phyloP scores from a whole-genome alignment of 2,113 vertebrate species.

The Pantherophis guttatus region DNA sequence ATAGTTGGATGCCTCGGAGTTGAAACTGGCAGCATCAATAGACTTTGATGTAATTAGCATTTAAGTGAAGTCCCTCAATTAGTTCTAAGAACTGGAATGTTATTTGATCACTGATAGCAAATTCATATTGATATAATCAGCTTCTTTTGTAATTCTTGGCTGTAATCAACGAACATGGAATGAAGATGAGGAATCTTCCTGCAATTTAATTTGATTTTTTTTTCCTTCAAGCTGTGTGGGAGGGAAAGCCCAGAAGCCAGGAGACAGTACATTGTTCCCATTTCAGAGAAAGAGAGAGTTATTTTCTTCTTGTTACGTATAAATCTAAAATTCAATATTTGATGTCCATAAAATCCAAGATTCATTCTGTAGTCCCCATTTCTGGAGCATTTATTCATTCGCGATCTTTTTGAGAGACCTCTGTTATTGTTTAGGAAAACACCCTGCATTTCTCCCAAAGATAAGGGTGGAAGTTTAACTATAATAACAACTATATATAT shows the following conservation, averaged over 20 bases:
- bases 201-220: constrained; percentile 17
- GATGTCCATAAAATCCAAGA: neutral
- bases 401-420: constrained; percentile 42
- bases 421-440: constrained; percentile 28
- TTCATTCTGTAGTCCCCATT: constrained; percentile 25
- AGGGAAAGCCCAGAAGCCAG: neutral
- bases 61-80: constrained; percentile 47
- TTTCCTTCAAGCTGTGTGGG: neutral
- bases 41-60: constrained; percentile 38
- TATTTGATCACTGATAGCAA: constrained; percentile 14
- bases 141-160: neutral
- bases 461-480: constrained; percentile 60
- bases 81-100: constrained; percentile 41
- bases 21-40: constrained; percentile 34
- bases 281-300: constrained; percentile 16
- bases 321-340: constrained; percentile 33
- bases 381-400: neutral
- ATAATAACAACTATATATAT: constrained; percentile 46
- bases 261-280: neutral
- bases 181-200: constrained; percentile 34
- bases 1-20: constrained; percentile 41
- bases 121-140: constrained; percentile 21
- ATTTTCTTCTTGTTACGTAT: constrained; percentile 5
- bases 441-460: constrained; percentile 12
- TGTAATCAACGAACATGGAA: constrained; percentile 19